phyloP scores from a whole-genome alignment of 2,113 vertebrate genomes.

The Myxocyprinus asiaticus region DNA sequence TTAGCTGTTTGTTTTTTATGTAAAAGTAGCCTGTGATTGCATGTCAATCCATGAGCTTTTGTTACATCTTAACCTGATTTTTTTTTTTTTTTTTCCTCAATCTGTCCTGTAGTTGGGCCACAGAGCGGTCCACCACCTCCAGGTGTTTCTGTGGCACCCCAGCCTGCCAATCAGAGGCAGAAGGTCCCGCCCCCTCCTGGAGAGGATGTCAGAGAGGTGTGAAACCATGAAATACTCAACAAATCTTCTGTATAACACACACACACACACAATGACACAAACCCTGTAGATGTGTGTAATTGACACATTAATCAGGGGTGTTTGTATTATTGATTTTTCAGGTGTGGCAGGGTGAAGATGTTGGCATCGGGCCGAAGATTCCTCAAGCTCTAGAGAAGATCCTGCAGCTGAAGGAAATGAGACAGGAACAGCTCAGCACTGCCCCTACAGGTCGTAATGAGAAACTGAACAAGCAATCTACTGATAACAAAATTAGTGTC shows the following conservation, averaged over 20 bases:
- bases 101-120: slow-evolving; percentile 52
- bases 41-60: too few relatives aligned
- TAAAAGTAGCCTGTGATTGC: too few relatives aligned
- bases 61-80: neutral
- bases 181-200: slow-evolving; percentile 84
- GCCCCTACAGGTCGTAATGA: slow-evolving; percentile 69
- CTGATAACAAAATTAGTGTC: too few relatives aligned
- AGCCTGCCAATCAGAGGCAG: slow-evolving; percentile 66
- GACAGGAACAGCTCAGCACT: slow-evolving; percentile 85
- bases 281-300: too few relatives aligned
- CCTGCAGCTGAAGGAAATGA: slow-evolving; percentile 90
- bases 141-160: slow-evolving; percentile 74
- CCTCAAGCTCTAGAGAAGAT: slow-evolving; percentile 92
- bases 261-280: too few relatives aligned
- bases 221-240: neutral
- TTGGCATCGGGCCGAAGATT: slow-evolving; percentile 85
- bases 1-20: too few relatives aligned
- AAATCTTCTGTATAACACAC: too few relatives aligned
- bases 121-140: slow-evolving; percentile 74
- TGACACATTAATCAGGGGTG: neutral
- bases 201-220: slow-evolving; percentile 85
- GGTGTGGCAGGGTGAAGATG: slow-evolving; percentile 80
- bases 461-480: too few relatives aligned
- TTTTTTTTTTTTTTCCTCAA: neutral
- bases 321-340: slow-evolving; percentile 30